Base-by-base conservation (phyloP, 1,140 invertebrate genomes). In the Mizuhopecten yessoensis region DNA sequence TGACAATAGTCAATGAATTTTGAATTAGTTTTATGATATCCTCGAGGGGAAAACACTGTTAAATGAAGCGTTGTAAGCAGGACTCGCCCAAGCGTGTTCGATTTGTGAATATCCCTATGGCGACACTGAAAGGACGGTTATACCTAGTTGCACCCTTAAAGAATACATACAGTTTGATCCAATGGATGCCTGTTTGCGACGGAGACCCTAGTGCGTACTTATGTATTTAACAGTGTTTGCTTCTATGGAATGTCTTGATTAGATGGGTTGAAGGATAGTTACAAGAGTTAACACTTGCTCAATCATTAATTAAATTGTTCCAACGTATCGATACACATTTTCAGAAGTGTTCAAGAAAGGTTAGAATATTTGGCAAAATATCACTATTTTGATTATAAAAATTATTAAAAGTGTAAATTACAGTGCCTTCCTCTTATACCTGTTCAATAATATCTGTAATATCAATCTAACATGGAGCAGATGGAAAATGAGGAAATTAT, bases 1-100 rank as follows among this genome's bases (percentile, higher is more conserved):
- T n/a, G 11, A 75, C 57, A 75, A 75, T 75, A 75, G 57, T 75
- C 57, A 75, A 75, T 75, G 57, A 75, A 75, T 75, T 75, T 75
- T 75, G 57, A 75, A 75, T 75, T 29, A 75, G 57, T 29, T 75
- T 75, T 75, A 75, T 75, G n/a, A 75, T 75, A 75, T 29, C 20
- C 57, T 75, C 2, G 57, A 75, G 57, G 57, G 42, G 57, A 75
- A 75, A 75, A 75, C 57, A 75, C 57, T 75, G 57, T 75, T 75
- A 75, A 75, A 29, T 75, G 23, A 75, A 11, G 57, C 57, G 57
- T 29, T 75, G n/a, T 29, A n/a, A n/a, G n/a, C 23, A 75, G 57
- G n/a, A 75, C 57, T 75, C n/a, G 23, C n/a, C 29, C 23, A 29
- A 75, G 57, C 57, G 57, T n/a, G 57, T 75, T 29, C 57, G 57